These are phyloP conservation scores for Microctenopoma stevenorrisi DNA, from an alignment of 2,797 vertebrate species.

Conservation along the genomic window DNA sequence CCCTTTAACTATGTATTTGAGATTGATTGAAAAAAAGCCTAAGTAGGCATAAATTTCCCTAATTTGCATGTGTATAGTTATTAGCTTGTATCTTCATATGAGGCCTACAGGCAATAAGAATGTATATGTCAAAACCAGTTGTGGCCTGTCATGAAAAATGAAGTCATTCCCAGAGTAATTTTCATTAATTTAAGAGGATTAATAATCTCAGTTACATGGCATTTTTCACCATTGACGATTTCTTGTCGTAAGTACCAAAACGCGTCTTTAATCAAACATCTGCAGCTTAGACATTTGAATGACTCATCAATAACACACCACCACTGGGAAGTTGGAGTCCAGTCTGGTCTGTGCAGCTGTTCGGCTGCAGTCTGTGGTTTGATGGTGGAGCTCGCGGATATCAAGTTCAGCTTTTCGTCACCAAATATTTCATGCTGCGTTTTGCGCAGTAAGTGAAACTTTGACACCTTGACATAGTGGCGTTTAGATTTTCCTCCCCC, in stretches of 20 bases:
- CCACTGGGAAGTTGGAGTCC: conserved; percentile 4
- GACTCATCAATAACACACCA: conserved; percentile 50
- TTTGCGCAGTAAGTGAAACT: conserved; percentile 2
- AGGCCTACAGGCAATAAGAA: conserved; percentile 49
- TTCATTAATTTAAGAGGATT: conserved; percentile 27
- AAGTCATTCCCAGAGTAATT: conserved; percentile 22
- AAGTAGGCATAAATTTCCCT: conserved; percentile 58
- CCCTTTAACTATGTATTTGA: conserved; percentile 70
- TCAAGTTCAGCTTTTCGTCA: background rate
- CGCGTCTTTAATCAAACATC: conserved; percentile 13
- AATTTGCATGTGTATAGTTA: conserved; percentile 70
- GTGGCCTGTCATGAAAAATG: conserved; percentile 44
- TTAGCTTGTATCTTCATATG: conserved; percentile 50
- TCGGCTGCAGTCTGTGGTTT: background rate
- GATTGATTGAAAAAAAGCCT: conserved; percentile 69
- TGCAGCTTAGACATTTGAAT: conserved; percentile 27
- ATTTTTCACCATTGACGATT: background rate
- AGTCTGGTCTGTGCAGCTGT: conserved; percentile 31
- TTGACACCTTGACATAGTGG: background rate
- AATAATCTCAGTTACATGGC: conserved; percentile 14
- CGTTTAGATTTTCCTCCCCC: background rate
- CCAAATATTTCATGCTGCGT: background rate
- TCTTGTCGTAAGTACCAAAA: background rate
- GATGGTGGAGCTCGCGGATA: background rate
- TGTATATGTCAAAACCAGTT: conserved; percentile 54